These are phyloP conservation scores for Sebastes iracundus DNA, from an alignment of 2,797 vertebrate genomes.

Conservation along the genomic window DNA sequence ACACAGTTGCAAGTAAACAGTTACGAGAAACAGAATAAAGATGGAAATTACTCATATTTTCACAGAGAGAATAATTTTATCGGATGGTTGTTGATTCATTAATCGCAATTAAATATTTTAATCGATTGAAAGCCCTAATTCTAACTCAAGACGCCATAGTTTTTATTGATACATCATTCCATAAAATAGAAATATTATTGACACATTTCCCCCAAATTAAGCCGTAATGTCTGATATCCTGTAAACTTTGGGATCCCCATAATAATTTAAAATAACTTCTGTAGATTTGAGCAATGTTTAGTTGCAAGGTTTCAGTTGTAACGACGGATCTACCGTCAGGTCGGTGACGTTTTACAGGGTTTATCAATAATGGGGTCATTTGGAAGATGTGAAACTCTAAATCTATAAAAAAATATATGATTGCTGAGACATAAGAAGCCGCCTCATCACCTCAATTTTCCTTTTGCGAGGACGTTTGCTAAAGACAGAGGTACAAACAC, in stretches of 20 bases:
- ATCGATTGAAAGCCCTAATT: too few species aligned
- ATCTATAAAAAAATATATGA: background rate
- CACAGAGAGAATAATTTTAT: background rate
- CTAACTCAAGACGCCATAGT: too few species aligned
- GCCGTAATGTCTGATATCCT: background rate
- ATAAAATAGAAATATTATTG: background rate
- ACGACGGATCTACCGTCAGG: background rate
- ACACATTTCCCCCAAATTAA: background rate
- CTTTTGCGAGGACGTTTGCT: background rate
- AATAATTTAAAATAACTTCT: background rate
- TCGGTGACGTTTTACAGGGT: background rate
- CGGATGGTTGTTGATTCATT: background rate
- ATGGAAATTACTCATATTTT: background rate
- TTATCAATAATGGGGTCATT: background rate
- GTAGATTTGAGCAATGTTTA: background rate
- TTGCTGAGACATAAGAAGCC: background rate
- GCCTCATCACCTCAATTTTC: background rate
- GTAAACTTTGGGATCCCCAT: rapidly evolving
- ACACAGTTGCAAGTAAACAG: background rate
- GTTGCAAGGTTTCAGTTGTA: background rate
- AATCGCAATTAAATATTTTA: too few species aligned
- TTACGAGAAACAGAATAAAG: background rate
- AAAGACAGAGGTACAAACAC: background rate
- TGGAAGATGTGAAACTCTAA: background rate
- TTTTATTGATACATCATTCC: background rate